These are phyloP conservation scores for Tachina fera DNA, from an alignment of 2,888 invertebrate genomes.

Conservation along the genomic window DNA sequence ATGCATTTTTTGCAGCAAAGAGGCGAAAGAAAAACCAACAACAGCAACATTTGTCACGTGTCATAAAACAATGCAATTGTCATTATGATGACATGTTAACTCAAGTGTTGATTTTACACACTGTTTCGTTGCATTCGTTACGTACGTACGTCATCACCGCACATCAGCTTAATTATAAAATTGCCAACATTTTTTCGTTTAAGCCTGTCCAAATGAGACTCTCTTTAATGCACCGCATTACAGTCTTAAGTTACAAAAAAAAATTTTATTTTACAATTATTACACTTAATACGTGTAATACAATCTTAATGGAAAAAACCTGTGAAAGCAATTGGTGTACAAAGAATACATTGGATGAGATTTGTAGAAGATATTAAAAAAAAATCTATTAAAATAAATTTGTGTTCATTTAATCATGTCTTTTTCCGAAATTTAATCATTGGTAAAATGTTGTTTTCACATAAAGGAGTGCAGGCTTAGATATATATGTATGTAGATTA, in stretches of 20 bases:
- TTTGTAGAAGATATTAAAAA: background rate
- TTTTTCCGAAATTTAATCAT: no score
- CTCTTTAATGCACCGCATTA: conserved; percentile 25
- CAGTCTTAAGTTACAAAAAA: conserved; percentile 21
- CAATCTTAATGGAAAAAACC: background rate
- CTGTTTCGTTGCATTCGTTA: conserved; percentile 61
- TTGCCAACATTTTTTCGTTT: conserved; percentile 28
- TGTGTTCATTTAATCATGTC: no score
- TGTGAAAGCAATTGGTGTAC: background rate
- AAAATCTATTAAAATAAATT: no score
- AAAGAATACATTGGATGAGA: background rate
- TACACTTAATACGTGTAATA: background rate
- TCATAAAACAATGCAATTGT: conserved; percentile 72
- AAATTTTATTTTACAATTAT: conserved; percentile 34
- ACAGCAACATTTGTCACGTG: conserved; percentile 70
- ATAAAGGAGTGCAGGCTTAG: no score
- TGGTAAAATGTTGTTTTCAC: no score
- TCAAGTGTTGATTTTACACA: conserved; percentile 70
- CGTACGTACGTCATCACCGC: conserved; percentile 25
- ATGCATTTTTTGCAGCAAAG: background rate
- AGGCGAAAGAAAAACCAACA: background rate
- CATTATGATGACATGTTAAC: conserved; percentile 71
- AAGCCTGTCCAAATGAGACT: conserved; percentile 30
- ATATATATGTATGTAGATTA: no score
- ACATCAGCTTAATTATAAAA: conserved; percentile 43